A percentile compares a stretch with the other conserved stretches of the same genome.
Evolutionary conservation across 1,140 invertebrate species (phyloP).

Genomic region (Apis dorsata): DNA sequence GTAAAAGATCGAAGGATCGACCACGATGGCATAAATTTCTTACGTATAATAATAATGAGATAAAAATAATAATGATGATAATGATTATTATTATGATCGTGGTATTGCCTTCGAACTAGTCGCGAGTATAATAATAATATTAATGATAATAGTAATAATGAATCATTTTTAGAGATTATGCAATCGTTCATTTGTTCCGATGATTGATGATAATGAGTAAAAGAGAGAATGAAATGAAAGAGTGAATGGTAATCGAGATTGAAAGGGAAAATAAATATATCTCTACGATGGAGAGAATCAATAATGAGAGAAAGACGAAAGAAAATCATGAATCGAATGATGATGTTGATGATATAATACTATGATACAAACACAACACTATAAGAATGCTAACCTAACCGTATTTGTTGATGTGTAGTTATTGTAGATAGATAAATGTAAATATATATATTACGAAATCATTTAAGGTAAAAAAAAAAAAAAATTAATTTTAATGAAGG

Average conservation of each 20-base stretch:
- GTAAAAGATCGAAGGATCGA: slow-evolving; percentile 31
- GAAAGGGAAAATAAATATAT: neutral
- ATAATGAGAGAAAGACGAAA: neutral
- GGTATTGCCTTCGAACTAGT: slow-evolving; percentile 61
- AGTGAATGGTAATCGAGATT: slow-evolving; percentile 31
- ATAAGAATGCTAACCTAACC: slow-evolving; percentile 70
- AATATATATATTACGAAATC: slow-evolving; percentile 67
- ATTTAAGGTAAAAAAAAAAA: slow-evolving; percentile 53
- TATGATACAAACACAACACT: slow-evolving; percentile 30
- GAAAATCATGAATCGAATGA: neutral
- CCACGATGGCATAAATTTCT: slow-evolving; percentile 34
- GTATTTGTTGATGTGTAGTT: slow-evolving; percentile 80
- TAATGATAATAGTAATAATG: slow-evolving; percentile 13
- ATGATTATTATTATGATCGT: slow-evolving; percentile 30
- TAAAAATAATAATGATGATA: neutral
- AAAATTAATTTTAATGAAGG: slow-evolving; percentile 68
- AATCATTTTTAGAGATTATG: slow-evolving; percentile 14
- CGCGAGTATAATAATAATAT: slow-evolving; percentile 48
- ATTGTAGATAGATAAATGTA: slow-evolving; percentile 78
- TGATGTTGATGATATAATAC: neutral
- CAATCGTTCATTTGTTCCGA: neutral
- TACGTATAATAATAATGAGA: neutral
- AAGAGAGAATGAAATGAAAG: slow-evolving; percentile 27
- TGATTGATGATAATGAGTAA: slow-evolving; percentile 1
- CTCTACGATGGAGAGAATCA: slow-evolving; percentile 7